Evolutionary conservation across 2,113 vertebrate genomes (phyloP).

Genomic region (Oncorhynchus nerka): DNA sequence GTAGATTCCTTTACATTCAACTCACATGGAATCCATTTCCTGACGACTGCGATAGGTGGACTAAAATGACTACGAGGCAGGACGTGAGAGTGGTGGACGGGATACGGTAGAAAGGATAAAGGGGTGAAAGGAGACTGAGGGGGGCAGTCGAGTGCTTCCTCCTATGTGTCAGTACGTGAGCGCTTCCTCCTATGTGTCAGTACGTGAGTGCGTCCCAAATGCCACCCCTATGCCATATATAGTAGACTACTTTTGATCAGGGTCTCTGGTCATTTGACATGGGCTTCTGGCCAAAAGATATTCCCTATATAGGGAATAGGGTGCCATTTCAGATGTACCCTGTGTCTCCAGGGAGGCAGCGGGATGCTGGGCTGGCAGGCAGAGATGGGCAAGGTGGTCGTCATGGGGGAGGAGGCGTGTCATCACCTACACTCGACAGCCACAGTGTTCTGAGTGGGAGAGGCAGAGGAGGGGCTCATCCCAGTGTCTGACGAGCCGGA

Average conservation of each 20-base stretch:
- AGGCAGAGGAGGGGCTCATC: conserved; percentile 94
- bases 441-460: conserved; percentile 92
- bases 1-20: conserved; percentile 55
- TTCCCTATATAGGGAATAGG: not conserved
- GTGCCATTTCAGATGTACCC: not conserved
- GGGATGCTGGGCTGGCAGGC: conserved; percentile 73
- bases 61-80: conserved; percentile 22
- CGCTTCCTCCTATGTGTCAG: conserved; percentile 73
- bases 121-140: conserved; percentile 69
- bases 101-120: conserved; percentile 32
- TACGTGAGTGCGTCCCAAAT: conserved; percentile 33
- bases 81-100: conserved; percentile 50
- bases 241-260: conserved; percentile 50
- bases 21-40: conserved; percentile 43
- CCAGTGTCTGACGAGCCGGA: conserved; percentile 95
- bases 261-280: not conserved
- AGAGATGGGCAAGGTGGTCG: conserved; percentile 16
- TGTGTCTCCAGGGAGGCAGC: conserved; percentile 69
- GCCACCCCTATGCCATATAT: too few relatives aligned
- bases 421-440: conserved; percentile 99
- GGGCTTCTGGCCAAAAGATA: not conserved
- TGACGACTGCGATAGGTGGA: conserved; percentile 28
- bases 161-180: conserved; percentile 66
- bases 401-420: conserved; percentile 46
- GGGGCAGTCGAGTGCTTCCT: conserved; percentile 83